Evolutionary conservation across 2,888 invertebrate genomes (phyloP).

Genomic region (Nephrotoma appendiculata): DNA sequence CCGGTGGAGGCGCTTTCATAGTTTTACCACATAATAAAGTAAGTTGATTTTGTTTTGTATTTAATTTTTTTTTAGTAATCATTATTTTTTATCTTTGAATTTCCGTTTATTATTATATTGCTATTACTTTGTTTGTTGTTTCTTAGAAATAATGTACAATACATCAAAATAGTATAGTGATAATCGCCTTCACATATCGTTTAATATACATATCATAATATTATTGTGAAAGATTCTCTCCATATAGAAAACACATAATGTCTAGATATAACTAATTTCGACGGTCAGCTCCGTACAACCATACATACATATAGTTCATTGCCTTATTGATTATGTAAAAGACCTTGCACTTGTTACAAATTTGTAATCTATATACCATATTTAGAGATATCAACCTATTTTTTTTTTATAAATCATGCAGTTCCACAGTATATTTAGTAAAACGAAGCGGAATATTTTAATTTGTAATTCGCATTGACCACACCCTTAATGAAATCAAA

Average conservation of each 20-base stretch:
- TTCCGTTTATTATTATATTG: background rate
- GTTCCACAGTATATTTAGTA: background rate
- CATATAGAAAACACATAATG: too few relatives aligned
- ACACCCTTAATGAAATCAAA: background rate
- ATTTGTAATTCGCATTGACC: background rate
- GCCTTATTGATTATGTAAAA: background rate
- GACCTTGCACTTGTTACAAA: background rate
- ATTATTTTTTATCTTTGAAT: constrained; percentile 4
- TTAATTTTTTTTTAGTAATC: background rate
- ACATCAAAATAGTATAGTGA: background rate
- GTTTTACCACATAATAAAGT: constrained; percentile 89
- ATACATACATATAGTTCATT: background rate
- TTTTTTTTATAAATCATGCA: background rate
- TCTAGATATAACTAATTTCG: too few relatives aligned
- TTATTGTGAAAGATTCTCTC: too few relatives aligned
- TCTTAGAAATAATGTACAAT: constrained; percentile 38
- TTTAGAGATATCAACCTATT: background rate
- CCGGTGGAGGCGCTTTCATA: constrained; percentile 91
- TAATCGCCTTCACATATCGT: background rate
- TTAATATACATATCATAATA: too few relatives aligned
- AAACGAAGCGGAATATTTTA: background rate
- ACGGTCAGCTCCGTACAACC: too few relatives aligned
- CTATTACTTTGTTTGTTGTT: background rate
- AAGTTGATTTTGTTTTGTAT: constrained; percentile 16
- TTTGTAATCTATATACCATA: background rate